These are phyloP conservation scores for Montifringilla adamsi DNA, from an alignment of 2,113 vertebrate species.

Conservation along the genomic window DNA sequence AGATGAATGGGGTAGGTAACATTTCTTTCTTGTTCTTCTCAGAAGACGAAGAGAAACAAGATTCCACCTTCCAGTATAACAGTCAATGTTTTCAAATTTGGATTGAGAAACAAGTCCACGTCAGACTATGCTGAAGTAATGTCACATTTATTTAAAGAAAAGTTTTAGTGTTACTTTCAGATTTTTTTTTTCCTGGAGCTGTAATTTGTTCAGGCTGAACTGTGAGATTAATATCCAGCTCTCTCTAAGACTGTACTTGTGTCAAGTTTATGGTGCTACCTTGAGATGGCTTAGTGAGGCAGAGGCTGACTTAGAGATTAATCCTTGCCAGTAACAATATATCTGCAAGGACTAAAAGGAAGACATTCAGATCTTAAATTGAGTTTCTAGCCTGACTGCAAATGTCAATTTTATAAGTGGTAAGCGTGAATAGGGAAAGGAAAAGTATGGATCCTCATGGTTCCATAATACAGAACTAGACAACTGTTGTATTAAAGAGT, in stretches of 20 bases:
- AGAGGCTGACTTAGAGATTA: background rate
- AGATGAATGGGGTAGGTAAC: background rate
- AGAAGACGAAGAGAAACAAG: background rate
- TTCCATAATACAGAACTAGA: background rate
- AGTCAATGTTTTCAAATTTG: background rate
- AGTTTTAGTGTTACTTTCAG: background rate
- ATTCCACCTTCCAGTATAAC: background rate
- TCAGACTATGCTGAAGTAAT: background rate
- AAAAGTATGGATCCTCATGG: background rate
- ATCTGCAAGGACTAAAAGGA: background rate
- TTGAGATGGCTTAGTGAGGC: background rate
- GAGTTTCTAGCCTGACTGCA: background rate
- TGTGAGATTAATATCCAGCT: background rate
- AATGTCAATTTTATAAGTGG: background rate
- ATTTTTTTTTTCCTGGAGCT: background rate
- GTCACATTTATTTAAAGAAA: background rate
- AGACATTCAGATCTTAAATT: background rate
- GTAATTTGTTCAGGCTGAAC: background rate
- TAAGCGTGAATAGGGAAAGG: background rate
- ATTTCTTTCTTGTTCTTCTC: background rate
- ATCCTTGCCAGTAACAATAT: background rate
- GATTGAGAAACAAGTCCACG: background rate
- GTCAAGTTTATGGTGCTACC: background rate
- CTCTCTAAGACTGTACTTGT: background rate
- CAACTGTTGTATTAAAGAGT: background rate